phyloP scores from a whole-genome alignment of 2,113 vertebrate genomes.

The Otus sunia region DNA sequence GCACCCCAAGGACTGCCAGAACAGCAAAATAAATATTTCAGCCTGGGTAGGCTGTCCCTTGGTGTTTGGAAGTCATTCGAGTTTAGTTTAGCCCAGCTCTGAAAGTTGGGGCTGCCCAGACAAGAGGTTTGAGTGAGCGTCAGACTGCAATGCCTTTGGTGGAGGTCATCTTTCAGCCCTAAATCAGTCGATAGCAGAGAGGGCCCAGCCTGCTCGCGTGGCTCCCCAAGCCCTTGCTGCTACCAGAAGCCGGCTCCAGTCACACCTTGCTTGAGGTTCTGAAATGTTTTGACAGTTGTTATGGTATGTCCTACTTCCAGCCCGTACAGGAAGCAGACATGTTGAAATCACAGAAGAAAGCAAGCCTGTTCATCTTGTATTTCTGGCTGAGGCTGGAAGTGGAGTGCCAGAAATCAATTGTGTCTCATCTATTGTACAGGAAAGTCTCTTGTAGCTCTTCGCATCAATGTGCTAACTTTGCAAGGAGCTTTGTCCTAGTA shows the following conservation, averaged over 20 bases:
- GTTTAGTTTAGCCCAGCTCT: neutral
- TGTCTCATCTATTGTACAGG: neutral
- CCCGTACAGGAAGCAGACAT: neutral
- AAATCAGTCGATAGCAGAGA: neutral
- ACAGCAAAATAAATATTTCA: neutral
- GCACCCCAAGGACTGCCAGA: neutral
- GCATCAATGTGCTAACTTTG: neutral
- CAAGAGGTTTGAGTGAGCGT: neutral
- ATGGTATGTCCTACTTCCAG: conserved; percentile 39
- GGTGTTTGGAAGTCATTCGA: fast-evolving
- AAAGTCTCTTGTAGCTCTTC: neutral
- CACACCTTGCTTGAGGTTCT: conserved; percentile 4
- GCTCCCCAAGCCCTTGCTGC: neutral
- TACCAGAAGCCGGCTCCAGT: neutral
- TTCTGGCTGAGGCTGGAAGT: conserved; percentile 45
- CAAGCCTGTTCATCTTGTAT: conserved; percentile 52
- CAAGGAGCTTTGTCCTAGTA: neutral
- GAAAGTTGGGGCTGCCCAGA: neutral
- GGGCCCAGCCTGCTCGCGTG: neutral
- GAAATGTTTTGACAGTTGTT: conserved; percentile 4
- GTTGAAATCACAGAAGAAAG: conserved; percentile 50
- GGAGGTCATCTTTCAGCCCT: neutral
- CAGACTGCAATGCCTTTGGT: neutral
- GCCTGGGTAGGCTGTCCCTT: neutral
- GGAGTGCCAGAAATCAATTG: conserved; percentile 36